Percentiles rank a stretch among this genome's conserved stretches.
These are phyloP conservation scores for Gymnothorax reevesii DNA, from an alignment of 2,797 vertebrate species.

Conservation along the genomic window DNA sequence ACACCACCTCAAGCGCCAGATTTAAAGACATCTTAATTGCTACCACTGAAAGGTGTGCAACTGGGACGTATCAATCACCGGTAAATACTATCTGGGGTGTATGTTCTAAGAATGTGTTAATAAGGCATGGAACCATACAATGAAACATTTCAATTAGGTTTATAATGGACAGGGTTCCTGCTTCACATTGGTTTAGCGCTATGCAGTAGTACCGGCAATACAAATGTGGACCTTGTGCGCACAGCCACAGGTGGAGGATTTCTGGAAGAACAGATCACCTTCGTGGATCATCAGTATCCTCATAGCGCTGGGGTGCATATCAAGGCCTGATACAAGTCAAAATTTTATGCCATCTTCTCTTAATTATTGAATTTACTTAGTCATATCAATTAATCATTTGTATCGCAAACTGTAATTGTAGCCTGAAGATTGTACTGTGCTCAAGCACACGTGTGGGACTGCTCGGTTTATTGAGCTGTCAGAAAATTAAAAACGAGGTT, in stretches of 20 bases:
- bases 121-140: background rate
- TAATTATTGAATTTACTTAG: too few species aligned
- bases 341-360: too few species aligned
- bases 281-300: constrained; percentile 53
- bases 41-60: background rate
- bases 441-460: too few species aligned
- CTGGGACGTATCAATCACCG: background rate
- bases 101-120: background rate
- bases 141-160: background rate
- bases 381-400: too few species aligned
- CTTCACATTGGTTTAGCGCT: background rate
- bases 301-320: constrained; percentile 14
- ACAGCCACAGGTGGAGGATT: background rate
- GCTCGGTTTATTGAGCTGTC: too few species aligned
- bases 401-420: too few species aligned
- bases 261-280: constrained; percentile 35
- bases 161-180: background rate
- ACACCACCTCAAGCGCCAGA: background rate
- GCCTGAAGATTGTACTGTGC: too few species aligned
- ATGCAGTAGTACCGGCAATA: background rate
- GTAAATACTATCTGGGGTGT: background rate
- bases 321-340: too few species aligned
- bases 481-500: too few species aligned
- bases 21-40: too few species aligned
- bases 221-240: background rate